These are phyloP conservation scores for Catagonus wagneri DNA, from an alignment of 2,113 vertebrate species.

Conservation along the genomic window DNA sequence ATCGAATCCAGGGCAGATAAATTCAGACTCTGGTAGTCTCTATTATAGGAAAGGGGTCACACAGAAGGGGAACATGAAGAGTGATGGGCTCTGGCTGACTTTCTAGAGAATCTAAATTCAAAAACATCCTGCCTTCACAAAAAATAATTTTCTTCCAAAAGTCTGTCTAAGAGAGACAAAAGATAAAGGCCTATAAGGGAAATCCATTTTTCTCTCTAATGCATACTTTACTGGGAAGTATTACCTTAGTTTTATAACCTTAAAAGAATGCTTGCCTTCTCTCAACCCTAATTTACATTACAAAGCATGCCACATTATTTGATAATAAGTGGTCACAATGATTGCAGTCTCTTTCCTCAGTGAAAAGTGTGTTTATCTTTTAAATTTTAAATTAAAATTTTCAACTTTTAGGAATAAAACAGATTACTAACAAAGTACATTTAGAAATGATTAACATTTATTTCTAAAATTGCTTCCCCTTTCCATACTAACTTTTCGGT, in stretches of 20 bases:
- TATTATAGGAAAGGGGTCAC: background rate
- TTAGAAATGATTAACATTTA: conserved; percentile 37
- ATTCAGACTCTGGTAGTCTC: background rate
- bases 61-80: background rate
- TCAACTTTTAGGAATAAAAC: background rate
- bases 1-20: background rate
- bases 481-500: background rate
- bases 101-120: background rate
- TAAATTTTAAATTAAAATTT: background rate
- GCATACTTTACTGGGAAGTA: background rate
- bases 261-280: background rate
- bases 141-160: conserved; percentile 17
- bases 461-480: conserved; percentile 42
- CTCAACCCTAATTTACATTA: background rate
- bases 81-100: background rate
- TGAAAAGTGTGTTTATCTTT: background rate
- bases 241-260: background rate
- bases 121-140: background rate
- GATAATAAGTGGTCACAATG: background rate
- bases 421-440: background rate
- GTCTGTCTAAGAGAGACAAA: conserved; percentile 5
- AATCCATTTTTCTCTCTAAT: background rate
- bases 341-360: background rate
- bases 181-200: background rate
- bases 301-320: background rate